Evolutionary conservation across 2,888 invertebrate genomes (phyloP).

Genomic region (Arrhopalites spinosus): DNA sequence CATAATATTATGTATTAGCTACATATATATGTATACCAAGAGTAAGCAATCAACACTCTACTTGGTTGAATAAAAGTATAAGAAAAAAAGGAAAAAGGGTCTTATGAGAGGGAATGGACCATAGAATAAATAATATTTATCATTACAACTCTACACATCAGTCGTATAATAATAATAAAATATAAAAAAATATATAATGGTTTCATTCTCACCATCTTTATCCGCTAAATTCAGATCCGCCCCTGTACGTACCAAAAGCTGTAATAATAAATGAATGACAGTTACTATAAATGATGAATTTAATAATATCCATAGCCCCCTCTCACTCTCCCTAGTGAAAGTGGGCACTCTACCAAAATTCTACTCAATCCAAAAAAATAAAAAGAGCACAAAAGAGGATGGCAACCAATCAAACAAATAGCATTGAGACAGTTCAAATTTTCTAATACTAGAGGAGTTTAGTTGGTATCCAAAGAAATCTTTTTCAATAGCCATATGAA

Average conservation of each 20-base stretch:
- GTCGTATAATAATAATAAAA: not conserved
- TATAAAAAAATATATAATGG: not conserved
- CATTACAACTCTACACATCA: too few relatives aligned
- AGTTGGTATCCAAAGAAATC: too few relatives aligned
- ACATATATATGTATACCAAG: not conserved
- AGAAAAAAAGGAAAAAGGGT: not conserved
- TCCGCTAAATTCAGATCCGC: constrained; percentile 94
- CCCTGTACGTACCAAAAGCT: constrained; percentile 87
- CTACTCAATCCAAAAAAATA: too few relatives aligned
- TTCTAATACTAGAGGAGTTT: too few relatives aligned
- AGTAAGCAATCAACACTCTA: not conserved
- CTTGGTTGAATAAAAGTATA: not conserved
- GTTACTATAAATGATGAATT: not conserved
- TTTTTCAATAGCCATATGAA: not conserved
- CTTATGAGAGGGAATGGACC: not conserved
- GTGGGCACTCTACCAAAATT: not conserved
- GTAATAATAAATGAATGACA: constrained; percentile 52
- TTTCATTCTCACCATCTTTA: constrained; percentile 97
- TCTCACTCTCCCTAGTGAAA: too few relatives aligned
- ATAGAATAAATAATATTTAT: not conserved
- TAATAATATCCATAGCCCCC: too few relatives aligned
- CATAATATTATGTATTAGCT: not conserved
- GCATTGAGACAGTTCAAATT: too few relatives aligned
- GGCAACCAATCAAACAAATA: too few relatives aligned
- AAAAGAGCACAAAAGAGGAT: too few relatives aligned